These are phyloP conservation scores for Pinctada fucata DNA, from an alignment of 2,888 invertebrate species.

Conservation along the genomic window DNA sequence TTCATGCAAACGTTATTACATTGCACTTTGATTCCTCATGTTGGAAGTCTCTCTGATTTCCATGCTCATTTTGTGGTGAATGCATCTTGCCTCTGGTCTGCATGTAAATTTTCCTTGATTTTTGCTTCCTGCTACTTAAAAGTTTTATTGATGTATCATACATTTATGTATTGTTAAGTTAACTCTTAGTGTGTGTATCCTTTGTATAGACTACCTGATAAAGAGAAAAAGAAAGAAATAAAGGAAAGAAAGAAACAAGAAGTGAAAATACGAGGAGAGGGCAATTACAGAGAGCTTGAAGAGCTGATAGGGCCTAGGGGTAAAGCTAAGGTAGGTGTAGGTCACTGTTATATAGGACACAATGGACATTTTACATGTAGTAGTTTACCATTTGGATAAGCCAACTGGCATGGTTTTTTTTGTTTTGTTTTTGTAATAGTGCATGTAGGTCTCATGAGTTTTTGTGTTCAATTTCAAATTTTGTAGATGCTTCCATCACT, in stretches of 20 bases:
- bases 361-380: not conserved
- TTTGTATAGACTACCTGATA: constrained; percentile 53
- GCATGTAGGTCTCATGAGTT: not conserved
- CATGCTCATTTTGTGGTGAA: no score
- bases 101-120: no score
- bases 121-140: no score
- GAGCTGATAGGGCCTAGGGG: constrained; percentile 54
- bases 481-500: constrained; percentile 59
- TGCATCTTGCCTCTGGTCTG: no score
- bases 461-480: no score
- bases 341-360: not conserved
- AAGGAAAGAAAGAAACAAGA: constrained; percentile 63
- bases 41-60: no score
- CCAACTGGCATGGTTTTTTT: not conserved
- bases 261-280: constrained; percentile 63
- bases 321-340: constrained; percentile 44
- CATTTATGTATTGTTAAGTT: no score
- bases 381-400: no score
- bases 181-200: no score
- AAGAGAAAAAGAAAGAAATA: constrained; percentile 62
- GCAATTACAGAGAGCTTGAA: constrained; percentile 62
- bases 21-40: no score
- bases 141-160: no score
- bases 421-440: not conserved
- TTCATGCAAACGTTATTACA: no score